Evolutionary conservation across 1,140 invertebrate genomes (phyloP), one percentile per base, ranked within the genome.

Genomic region (Ceratitis capitata): DNA sequence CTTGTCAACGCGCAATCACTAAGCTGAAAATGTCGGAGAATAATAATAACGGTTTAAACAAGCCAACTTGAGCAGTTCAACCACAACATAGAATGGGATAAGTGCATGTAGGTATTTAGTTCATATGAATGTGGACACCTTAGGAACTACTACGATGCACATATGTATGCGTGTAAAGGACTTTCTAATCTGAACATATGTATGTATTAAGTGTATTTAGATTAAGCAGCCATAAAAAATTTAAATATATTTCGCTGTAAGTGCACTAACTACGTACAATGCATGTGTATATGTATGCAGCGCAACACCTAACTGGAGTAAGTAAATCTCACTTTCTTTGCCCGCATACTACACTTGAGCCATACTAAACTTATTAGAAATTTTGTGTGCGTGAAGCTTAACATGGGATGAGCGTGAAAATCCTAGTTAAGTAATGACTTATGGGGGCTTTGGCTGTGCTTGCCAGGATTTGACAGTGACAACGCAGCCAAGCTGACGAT

Each of bases 391-490:
- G 69, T 78, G 39, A 78, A 78, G 69, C 69, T 78, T 78, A 45
- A 35, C 69, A 74, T 45, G 35, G 69, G 69, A 78, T 78, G 69
- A 78, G 69, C 69, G 69, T 78, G 69, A 45, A 78, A 78, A 78
- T 78, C 69, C 69, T 45, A 42, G 69, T 78, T 78, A 78, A 78
- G 69, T 78, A 78, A 78, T 78, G 69, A 78, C 69, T 78, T 78
- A 78, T 78, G n/a, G 32, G 69, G 69, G 39, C 69, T 78, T 78
- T 78, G 32, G 12, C 32, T 19, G 61, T 32, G 61, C 61, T 39
- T 39, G 32, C 61, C 19, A 78, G 69, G 69, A 47, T 45, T 78
- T 64, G 23, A 64, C 12, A 56, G 51, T 56, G 51, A 56, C 51
- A 56, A 56, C 51, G 29, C 32, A 69, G 61, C 61, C 14, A 69